phyloP scores from a whole-genome alignment of 2,113 vertebrate species.

The Meleagris gallopavo region DNA sequence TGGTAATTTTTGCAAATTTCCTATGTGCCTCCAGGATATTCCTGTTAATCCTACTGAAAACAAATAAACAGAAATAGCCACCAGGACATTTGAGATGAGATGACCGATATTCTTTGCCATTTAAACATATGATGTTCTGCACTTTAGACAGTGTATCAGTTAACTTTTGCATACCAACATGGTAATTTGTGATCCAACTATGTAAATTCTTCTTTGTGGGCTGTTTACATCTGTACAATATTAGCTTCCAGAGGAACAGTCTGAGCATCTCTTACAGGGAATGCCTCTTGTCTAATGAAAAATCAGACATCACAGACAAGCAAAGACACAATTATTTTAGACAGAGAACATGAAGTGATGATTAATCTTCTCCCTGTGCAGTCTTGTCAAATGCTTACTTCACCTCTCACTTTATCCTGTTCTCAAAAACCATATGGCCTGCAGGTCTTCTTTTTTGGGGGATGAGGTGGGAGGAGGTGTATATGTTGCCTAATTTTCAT shows the following conservation, averaged over 20 bases:
- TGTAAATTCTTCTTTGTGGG: conserved; percentile 22
- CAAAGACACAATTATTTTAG: conserved; percentile 76
- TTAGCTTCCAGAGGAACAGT: conserved; percentile 17
- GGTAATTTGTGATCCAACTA: conserved; percentile 15
- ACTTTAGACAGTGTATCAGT: conserved; percentile 15
- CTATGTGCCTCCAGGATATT: not conserved
- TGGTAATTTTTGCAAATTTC: not conserved
- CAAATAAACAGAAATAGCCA: not conserved
- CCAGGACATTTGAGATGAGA: not conserved
- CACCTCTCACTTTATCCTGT: conserved; percentile 87
- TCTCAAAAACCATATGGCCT: conserved; percentile 90
- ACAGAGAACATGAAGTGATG: conserved; percentile 79
- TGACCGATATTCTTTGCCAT: not conserved
- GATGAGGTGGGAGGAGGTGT: not conserved
- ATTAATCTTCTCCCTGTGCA: conserved; percentile 87
- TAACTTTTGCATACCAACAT: not conserved
- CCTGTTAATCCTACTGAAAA: not conserved
- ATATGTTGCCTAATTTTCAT: conserved; percentile 82
- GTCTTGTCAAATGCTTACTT: conserved; percentile 90
- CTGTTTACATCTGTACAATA: conserved; percentile 14
- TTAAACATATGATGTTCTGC: conserved; percentile 8
- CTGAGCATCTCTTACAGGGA: not conserved
- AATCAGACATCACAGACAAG: conserved; percentile 68
- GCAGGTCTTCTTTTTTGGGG: conserved; percentile 74
- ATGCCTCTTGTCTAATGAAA: conserved; percentile 33